Evolutionary conservation across 2,113 vertebrate species (phyloP).

Genomic region (Hemiprocne comata): DNA sequence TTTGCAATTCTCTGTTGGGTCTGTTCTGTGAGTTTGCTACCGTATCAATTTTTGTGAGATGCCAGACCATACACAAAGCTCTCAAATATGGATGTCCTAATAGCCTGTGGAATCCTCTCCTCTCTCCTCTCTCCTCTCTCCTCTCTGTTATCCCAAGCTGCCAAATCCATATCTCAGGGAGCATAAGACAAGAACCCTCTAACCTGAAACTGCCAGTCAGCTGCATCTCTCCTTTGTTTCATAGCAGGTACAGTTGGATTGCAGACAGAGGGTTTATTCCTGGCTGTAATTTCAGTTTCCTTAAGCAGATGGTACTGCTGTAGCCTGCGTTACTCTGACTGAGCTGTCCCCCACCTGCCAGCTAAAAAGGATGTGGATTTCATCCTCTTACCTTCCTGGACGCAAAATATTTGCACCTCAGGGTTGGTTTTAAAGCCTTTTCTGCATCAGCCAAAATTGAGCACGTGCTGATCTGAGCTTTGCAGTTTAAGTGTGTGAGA

Average conservation of each 20-base stretch:
- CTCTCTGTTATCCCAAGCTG: background rate
- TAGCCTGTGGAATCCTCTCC: background rate
- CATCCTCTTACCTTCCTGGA: background rate
- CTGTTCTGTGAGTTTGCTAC: background rate
- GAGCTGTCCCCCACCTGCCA: background rate
- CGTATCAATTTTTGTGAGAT: background rate
- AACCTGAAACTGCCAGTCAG: background rate
- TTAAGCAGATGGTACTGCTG: fast-evolving
- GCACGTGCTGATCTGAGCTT: background rate
- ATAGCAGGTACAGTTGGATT: background rate
- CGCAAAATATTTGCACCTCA: background rate
- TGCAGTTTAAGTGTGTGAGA: background rate
- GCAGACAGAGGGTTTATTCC: background rate
- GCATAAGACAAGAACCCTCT: background rate
- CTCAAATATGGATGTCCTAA: background rate
- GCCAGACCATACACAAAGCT: background rate
- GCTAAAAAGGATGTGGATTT: background rate
- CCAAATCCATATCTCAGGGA: background rate
- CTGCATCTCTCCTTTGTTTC: background rate
- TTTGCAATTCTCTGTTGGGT: background rate
- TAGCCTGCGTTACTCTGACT: background rate
- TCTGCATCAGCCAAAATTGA: background rate
- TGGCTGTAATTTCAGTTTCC: background rate
- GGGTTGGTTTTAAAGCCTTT: background rate
- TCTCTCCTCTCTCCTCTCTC: no score